A percentile compares a stretch with the other conserved stretches of the same genome.
Evolutionary conservation across 2,888 invertebrate species (phyloP).

Genomic region (Brachyptera putata): DNA sequence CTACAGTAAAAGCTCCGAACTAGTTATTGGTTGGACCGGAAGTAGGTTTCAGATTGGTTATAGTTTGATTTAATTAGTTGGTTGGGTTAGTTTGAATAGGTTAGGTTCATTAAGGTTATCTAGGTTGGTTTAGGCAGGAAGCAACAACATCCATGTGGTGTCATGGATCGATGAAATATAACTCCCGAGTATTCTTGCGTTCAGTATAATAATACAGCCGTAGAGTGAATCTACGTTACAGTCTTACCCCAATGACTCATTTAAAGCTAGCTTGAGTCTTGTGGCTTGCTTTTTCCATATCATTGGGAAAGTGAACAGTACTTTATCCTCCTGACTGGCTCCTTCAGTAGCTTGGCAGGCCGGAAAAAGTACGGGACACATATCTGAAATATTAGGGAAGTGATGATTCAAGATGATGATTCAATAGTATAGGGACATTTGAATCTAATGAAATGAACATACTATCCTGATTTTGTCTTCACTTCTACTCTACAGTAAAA

Average conservation of each 20-base stretch:
- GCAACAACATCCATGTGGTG: too few species aligned
- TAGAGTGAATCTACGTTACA: too few species aligned
- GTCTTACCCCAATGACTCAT: neutral
- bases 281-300: neutral
- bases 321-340: neutral
- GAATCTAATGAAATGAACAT: neutral
- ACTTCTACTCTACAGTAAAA: neutral
- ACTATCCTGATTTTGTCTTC: conserved; percentile 4
- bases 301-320: neutral
- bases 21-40: too few species aligned
- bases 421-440: conserved; percentile 9
- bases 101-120: too few species aligned
- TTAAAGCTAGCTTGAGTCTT: neutral
- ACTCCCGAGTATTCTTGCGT: too few species aligned
- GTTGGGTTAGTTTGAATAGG: too few species aligned
- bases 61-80: too few species aligned
- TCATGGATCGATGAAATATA: too few species aligned
- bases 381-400: neutral
- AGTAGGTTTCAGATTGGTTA: too few species aligned
- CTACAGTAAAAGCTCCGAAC: neutral
- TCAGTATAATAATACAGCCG: too few species aligned
- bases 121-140: too few species aligned
- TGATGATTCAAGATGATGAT: neutral
- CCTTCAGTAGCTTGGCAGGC: neutral
- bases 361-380: neutral